Evolutionary conservation across 2,888 invertebrate species (phyloP).

Genomic region (Trissonchulus sp.): DNA sequence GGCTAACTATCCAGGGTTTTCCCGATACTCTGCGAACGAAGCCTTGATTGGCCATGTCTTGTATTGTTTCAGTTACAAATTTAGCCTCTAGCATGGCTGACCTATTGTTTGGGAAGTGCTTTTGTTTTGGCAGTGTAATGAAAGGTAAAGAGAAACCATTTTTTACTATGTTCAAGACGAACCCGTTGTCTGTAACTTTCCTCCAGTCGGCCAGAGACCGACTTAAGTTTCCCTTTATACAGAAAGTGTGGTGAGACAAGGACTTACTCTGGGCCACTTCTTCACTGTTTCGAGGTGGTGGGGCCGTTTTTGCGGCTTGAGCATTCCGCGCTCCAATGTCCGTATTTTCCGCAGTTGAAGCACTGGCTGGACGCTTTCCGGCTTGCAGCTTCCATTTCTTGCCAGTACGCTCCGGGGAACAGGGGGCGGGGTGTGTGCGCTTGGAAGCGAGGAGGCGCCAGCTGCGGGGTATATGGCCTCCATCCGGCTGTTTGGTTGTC

Average conservation of each 20-base stretch:
- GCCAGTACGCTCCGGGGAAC: neutral
- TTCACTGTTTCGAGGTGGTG: neutral
- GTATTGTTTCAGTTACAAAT: neutral
- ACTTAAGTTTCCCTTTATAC: neutral
- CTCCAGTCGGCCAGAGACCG: neutral
- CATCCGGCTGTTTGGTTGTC: no score
- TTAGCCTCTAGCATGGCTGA: neutral
- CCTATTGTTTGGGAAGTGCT: neutral
- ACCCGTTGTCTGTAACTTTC: neutral
- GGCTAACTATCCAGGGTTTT: constrained; percentile 1
- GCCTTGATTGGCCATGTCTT: neutral
- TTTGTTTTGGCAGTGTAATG: neutral
- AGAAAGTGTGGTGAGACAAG: neutral
- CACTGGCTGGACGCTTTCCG: neutral
- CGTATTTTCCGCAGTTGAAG: neutral
- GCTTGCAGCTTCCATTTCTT: neutral
- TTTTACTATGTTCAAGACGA: constrained; percentile 9
- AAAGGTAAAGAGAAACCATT: constrained; percentile 7
- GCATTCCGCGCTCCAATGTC: neutral
- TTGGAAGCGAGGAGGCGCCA: neutral
- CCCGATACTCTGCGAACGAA: neutral
- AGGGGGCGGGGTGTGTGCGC: neutral
- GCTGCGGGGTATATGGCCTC: neutral
- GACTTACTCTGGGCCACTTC: neutral
- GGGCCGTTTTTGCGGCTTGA: neutral